Evolutionary conservation across 2,113 vertebrate genomes (phyloP).

Genomic region (Oxyruncus cristatus): DNA sequence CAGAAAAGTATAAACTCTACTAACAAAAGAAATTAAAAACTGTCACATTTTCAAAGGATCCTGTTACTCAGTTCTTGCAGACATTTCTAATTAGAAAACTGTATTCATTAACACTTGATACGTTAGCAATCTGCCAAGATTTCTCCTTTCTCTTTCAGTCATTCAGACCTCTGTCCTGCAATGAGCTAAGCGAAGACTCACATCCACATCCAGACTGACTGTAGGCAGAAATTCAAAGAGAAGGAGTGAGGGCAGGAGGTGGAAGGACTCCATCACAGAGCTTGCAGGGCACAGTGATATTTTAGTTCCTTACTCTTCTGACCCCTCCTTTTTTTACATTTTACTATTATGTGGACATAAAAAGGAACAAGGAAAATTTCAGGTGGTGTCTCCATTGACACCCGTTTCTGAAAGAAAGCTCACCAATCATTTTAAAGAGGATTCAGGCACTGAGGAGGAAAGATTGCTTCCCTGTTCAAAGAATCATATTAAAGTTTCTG

Average conservation of each 20-base stretch:
- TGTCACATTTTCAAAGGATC: slow-evolving; percentile 43
- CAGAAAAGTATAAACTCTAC: slow-evolving; percentile 42
- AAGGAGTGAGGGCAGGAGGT: not conserved
- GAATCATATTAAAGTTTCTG: not conserved
- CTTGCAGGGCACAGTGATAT: not conserved
- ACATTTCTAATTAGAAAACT: slow-evolving; percentile 58
- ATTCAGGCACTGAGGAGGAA: not conserved
- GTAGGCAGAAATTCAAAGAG: not conserved
- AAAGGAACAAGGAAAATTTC: not conserved
- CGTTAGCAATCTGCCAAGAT: slow-evolving; percentile 35
- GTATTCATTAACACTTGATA: slow-evolving; percentile 66
- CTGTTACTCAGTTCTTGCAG: slow-evolving; percentile 47
- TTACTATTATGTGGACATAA: not conserved
- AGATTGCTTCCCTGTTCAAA: not conserved
- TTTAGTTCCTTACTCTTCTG: not conserved
- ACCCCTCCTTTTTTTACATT: not conserved
- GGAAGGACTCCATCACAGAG: not conserved
- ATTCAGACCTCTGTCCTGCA: not conserved
- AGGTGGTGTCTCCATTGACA: not conserved
- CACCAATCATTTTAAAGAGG: not conserved
- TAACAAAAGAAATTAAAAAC: slow-evolving; percentile 50
- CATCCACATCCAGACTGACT: not conserved
- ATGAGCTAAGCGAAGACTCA: not conserved
- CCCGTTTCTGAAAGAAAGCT: not conserved
- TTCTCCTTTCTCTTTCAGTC: slow-evolving; percentile 35